These are phyloP conservation scores for Catalaphyllia jardinei DNA, from an alignment of 64 coral and sea anemone genomes.

Conservation along the genomic window DNA sequence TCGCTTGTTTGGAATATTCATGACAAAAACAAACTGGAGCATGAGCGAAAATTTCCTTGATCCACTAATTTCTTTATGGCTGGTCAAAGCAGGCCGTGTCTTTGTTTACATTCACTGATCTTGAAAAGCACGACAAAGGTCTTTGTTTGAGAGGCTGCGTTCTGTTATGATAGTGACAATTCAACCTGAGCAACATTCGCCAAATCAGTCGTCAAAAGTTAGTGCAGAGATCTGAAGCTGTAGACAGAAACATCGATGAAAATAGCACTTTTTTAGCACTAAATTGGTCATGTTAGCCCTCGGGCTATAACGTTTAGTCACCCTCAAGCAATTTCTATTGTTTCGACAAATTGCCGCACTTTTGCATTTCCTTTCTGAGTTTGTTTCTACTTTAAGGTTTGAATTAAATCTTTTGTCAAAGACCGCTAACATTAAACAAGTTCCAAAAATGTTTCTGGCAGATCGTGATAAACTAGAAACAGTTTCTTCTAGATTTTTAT, in stretches of 20 bases:
- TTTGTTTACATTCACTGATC: conserved; percentile 15
- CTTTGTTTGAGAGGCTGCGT: not conserved
- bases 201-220: not conserved
- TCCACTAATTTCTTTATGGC: not conserved
- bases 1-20: not conserved
- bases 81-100: not conserved
- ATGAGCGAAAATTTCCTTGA: not conserved
- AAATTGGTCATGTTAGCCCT: not conserved
- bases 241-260: not conserved
- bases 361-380: conserved; percentile 16
- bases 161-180: not conserved
- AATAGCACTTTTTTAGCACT: not conserved
- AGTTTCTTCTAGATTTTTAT: not conserved
- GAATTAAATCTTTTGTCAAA: not conserved
- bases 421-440: not conserved
- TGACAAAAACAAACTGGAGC: conserved; percentile 6
- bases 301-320: not conserved
- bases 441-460: not conserved
- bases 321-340: conserved; percentile 4
- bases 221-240: not conserved
- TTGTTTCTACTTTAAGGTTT: not conserved
- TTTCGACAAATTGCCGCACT: conserved; percentile 28
- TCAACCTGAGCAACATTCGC: too few species aligned
- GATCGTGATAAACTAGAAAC: not conserved
- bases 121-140: not conserved